These are phyloP conservation scores for Temnothorax longispinosus DNA, from an alignment of 1,140 invertebrate genomes.

Conservation along the genomic window DNA sequence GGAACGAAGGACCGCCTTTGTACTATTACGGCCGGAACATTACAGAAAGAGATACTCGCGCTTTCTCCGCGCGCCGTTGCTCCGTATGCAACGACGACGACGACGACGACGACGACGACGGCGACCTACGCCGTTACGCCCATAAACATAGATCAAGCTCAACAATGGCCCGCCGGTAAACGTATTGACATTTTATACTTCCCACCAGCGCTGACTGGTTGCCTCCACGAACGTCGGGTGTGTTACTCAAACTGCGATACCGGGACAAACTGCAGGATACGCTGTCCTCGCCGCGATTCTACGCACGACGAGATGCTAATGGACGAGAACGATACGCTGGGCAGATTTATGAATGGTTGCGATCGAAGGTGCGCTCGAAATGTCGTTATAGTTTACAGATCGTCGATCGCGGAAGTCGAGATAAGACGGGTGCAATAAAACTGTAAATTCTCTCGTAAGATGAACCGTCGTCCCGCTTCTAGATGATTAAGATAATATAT, in stretches of 20 bases:
- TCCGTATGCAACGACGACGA: slow-evolving; percentile 42
- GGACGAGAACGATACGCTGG: slow-evolving; percentile 74
- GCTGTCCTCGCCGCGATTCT: slow-evolving; percentile 75
- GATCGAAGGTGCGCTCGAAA: slow-evolving; percentile 25
- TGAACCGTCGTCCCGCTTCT: background rate
- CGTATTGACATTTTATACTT: slow-evolving; percentile 82
- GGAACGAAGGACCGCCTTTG: slow-evolving; percentile 59
- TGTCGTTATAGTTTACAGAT: slow-evolving; percentile 1
- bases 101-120: slow-evolving; percentile 13
- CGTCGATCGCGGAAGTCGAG: background rate
- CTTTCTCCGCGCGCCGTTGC: slow-evolving; percentile 40
- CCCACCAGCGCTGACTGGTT: slow-evolving; percentile 68
- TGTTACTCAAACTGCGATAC: slow-evolving; percentile 80
- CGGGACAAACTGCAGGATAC: slow-evolving; percentile 76
- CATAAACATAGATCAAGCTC: slow-evolving; percentile 80
- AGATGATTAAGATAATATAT: background rate
- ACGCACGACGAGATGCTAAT: slow-evolving; percentile 80
- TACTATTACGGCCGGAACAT: slow-evolving; percentile 71
- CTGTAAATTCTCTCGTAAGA: background rate
- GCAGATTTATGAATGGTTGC: slow-evolving; percentile 54
- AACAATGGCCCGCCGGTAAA: slow-evolving; percentile 79
- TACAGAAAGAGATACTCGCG: slow-evolving; percentile 69
- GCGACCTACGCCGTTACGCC: slow-evolving; percentile 61
- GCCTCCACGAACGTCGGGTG: slow-evolving; percentile 58
- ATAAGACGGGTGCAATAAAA: slow-evolving; percentile 1